A percentile compares a stretch with the other conserved stretches of the same genome.
These are phyloP conservation scores for Echinops telfairi DNA, from an alignment of 2,113 vertebrate genomes.

Conservation along the genomic window DNA sequence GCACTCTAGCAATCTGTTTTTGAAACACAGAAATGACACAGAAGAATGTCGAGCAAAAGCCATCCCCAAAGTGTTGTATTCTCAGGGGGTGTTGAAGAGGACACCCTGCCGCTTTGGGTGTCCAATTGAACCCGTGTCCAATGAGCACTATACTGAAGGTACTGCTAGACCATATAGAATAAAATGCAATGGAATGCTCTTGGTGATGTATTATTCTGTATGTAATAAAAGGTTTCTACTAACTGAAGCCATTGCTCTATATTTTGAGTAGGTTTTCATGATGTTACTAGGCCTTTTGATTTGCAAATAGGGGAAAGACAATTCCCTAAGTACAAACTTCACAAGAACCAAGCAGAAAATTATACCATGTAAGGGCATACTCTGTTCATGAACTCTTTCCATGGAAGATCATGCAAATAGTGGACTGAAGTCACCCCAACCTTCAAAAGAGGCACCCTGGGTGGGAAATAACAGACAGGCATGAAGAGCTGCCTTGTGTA, in stretches of 20 bases:
- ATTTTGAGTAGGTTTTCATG: conserved; percentile 24
- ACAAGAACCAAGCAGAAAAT: conserved; percentile 73
- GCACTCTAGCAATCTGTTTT: no score
- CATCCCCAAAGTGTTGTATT: background rate
- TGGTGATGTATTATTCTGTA: background rate
- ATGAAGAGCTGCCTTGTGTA: conserved; percentile 23
- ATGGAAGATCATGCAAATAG: conserved; percentile 73
- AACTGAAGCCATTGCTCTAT: background rate
- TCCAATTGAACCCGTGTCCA: background rate
- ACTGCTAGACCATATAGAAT: background rate
- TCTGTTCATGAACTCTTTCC: conserved; percentile 59
- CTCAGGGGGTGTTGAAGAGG: background rate
- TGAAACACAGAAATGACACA: background rate
- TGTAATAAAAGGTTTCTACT: background rate
- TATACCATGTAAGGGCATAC: conserved; percentile 72
- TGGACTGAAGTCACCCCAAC: conserved; percentile 74
- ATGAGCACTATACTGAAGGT: background rate
- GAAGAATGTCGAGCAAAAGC: background rate
- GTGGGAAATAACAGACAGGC: background rate
- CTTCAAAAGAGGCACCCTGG: conserved; percentile 66
- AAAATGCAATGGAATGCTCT: background rate
- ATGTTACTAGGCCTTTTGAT: conserved; percentile 23
- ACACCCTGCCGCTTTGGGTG: background rate
- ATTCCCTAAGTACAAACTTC: conserved; percentile 64
- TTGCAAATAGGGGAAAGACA: conserved; percentile 66